A percentile compares a stretch with the other conserved stretches of the same genome.
These are phyloP conservation scores for Tetramorium alpestre DNA, from an alignment of 1,140 invertebrate species.

Conservation along the genomic window DNA sequence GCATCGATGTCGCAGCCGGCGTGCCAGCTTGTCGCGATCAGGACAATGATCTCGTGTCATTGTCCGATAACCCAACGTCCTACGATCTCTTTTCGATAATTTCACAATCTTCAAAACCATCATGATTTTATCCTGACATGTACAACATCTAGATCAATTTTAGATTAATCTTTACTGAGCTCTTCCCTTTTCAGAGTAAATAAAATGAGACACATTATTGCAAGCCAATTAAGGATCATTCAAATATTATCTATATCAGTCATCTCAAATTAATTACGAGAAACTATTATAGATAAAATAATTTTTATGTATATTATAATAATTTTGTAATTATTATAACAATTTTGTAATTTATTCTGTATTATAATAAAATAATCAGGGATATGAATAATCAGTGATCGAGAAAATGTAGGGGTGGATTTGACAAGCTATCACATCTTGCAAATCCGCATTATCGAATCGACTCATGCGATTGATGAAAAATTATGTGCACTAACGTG, in stretches of 20 bases:
- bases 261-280: not conserved
- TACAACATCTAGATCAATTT: slow-evolving; percentile 1
- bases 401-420: not conserved
- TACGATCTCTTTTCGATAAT: slow-evolving; percentile 59
- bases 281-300: slow-evolving; percentile 3
- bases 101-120: slow-evolving; percentile 48
- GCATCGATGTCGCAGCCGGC: slow-evolving; percentile 48
- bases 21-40: slow-evolving; percentile 69
- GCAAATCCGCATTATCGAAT: not conserved
- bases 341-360: too few species aligned
- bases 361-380: too few species aligned
- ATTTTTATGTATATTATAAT: too few species aligned
- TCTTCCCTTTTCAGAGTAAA: not conserved
- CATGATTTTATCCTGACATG: slow-evolving; percentile 3
- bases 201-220: not conserved
- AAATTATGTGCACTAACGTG: not conserved
- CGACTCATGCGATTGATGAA: slow-evolving; percentile 5
- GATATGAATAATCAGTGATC: not conserved
- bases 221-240: not conserved
- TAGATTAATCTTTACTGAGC: not conserved
- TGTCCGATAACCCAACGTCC: slow-evolving; percentile 25
- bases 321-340: too few species aligned
- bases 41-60: slow-evolving; percentile 69
- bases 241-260: not conserved
- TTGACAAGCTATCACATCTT: not conserved